Percentiles rank a stretch among this genome's conserved stretches.
These are phyloP conservation scores for Timema cristinae DNA, from an alignment of 2,888 invertebrate species.

Conservation along the genomic window DNA sequence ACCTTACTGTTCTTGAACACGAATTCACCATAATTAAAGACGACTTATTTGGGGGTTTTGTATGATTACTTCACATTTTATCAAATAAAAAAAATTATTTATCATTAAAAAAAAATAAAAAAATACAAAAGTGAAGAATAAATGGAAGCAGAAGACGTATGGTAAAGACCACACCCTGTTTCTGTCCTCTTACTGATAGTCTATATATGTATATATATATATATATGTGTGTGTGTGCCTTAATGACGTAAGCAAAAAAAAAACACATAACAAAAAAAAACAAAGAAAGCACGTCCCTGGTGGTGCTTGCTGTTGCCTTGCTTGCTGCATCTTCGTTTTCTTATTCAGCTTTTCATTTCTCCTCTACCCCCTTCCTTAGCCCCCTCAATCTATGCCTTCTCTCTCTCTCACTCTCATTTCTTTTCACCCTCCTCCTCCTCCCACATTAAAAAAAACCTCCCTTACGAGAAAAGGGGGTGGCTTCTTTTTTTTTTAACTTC, in stretches of 20 bases:
- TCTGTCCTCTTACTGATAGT: constrained; percentile 6
- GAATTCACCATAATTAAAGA: constrained; percentile 15
- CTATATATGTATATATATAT: constrained; percentile 18
- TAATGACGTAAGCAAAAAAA: constrained; percentile 52
- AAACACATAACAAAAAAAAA: constrained; percentile 45
- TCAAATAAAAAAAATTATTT: constrained; percentile 12
- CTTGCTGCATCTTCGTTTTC: constrained; percentile 16
- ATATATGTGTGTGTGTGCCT: constrained; percentile 37
- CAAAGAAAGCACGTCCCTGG: constrained; percentile 45
- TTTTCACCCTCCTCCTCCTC: neutral
- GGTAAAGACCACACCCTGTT: constrained; percentile 12
- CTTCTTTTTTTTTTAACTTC: no score
- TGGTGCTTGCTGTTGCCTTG: constrained; percentile 16
- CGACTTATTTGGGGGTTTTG: constrained; percentile 11
- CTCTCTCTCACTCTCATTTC: constrained; percentile 14
- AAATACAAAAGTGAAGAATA: neutral
- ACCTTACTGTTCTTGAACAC: constrained; percentile 14
- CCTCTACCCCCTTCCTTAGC: constrained; percentile 22
- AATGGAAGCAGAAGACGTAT: constrained; percentile 10
- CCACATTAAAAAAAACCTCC: no score
- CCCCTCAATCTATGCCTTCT: constrained; percentile 11
- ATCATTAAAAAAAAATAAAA: constrained; percentile 9
- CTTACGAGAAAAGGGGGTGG: no score
- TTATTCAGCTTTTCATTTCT: constrained; percentile 17
- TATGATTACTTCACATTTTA: constrained; percentile 9